Base-by-base conservation (phyloP, 2,797 vertebrate genomes). In the Coccyzus lansbergi region DNA sequence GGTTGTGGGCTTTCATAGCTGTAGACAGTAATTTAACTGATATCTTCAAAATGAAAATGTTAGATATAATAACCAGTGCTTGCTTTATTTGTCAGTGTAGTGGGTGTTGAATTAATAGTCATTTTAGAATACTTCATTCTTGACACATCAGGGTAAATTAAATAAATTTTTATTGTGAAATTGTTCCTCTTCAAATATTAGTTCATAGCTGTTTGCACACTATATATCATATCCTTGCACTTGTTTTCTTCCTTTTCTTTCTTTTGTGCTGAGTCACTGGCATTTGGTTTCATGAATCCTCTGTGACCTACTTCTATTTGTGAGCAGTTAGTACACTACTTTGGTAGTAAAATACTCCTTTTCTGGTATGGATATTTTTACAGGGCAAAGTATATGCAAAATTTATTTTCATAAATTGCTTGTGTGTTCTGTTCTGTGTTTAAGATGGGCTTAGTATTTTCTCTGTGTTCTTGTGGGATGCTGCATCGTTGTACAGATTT, bases 301-400 rank as follows among this genome's bases (percentile, higher is more conserved):
- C 85, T 19, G 6, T 96, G 97, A 97, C 97, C 97, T 96, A 96
- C 91, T 98, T 97, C 94, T 94, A 21, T 95, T 95, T 78, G 55
- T 21, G 7, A 89, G 60, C 58, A 95, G 83, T 86, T 81, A 93
- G 79, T 78, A 74, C 91, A 31, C 92, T 81, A 80, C 70, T 90
- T 83, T 24, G 36, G 49, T 84, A 67, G 44, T 67, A 79, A 88
- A 93, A 31, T 64, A 46, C 33, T 58, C 25, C 56, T 94, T 90
- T 83, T 67, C 60, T 17, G 3, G 4, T 84, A 16, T 10, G 24
- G 25, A 3, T 81, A 15, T 87, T 89, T 79, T 81, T 65, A 55
- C n/a, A 49, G 51, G 42, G 56, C 25, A 19, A 77, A 64, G 24
- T 60, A 34, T 20, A 31, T 24, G 15, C 16, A 59, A 26, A 86